Conservation (phyloP, 2,888 invertebrate species). For the Melanostoma scalare region DNA sequence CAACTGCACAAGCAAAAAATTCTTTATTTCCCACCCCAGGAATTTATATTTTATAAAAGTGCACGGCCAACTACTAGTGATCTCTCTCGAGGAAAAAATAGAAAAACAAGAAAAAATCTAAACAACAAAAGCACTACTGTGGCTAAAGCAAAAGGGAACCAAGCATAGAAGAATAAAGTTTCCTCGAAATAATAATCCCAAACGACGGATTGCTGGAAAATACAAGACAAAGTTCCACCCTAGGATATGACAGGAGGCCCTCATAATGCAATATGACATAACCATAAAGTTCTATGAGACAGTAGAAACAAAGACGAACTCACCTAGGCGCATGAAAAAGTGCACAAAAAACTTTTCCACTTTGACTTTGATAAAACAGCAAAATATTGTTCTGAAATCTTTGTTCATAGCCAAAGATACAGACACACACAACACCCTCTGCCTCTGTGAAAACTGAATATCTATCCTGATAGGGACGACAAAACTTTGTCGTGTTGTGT, state of each 20-base stretch:
- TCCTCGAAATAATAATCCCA: conserved; percentile 1
- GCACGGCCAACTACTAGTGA: conserved; percentile 28
- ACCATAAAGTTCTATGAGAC: conserved; percentile 62
- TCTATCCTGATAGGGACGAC: conserved; percentile 26
- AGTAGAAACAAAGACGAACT: conserved; percentile 66
- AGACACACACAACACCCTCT: neutral
- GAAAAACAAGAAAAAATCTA: neutral
- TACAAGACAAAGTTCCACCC: conserved; percentile 55
- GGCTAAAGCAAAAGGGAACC: neutral
- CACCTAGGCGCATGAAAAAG: conserved; percentile 70
- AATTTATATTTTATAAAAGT: conserved; percentile 19
- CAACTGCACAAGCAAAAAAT: conserved; percentile 21
- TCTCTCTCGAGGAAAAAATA: neutral
- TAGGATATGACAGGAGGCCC: conserved; percentile 37
- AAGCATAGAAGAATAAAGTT: conserved; percentile 4
- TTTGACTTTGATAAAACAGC: conserved; percentile 68
- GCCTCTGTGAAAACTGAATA: conserved; percentile 21
- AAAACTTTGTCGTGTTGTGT: conserved; percentile 48
- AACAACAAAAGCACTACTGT: neutral
- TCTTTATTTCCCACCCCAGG: conserved; percentile 21
- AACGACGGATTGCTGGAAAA: neutral
- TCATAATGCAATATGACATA: conserved; percentile 69
- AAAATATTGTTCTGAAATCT: conserved; percentile 64
- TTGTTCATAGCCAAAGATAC: conserved; percentile 17
- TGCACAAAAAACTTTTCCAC: conserved; percentile 69